Evolutionary conservation across 1,140 invertebrate species (phyloP).

Genomic region (Aphidius gifuensis): DNA sequence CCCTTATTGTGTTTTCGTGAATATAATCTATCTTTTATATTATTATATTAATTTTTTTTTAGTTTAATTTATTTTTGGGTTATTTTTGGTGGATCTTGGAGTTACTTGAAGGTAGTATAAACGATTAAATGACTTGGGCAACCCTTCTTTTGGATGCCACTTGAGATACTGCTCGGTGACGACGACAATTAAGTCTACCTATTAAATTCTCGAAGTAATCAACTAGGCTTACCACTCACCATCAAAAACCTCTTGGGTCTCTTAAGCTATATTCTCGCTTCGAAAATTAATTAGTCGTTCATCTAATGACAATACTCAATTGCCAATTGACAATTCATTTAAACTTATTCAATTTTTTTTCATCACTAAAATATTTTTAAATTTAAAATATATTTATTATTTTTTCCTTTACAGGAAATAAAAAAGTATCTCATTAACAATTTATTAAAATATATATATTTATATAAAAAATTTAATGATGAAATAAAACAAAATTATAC

Average conservation of each 20-base stretch:
- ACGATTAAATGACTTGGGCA: slow-evolving; percentile 26
- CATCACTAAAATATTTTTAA: not conserved
- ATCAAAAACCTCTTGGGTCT: slow-evolving; percentile 16
- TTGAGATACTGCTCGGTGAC: slow-evolving; percentile 1
- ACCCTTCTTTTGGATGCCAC: not conserved
- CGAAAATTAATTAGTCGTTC: slow-evolving; percentile 10
- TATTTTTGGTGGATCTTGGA: not conserved
- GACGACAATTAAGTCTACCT: slow-evolving; percentile 20
- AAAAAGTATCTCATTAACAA: too few relatives aligned
- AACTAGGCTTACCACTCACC: slow-evolving; percentile 14
- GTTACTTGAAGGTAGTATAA: not conserved
- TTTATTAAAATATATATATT: too few relatives aligned
- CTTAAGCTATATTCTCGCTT: slow-evolving; percentile 4
- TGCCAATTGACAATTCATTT: slow-evolving; percentile 15
- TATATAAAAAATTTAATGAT: too few relatives aligned
- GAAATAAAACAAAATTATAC: too few relatives aligned
- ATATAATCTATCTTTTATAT: too few relatives aligned
- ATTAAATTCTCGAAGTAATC: slow-evolving; percentile 30
- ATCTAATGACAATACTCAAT: slow-evolving; percentile 5
- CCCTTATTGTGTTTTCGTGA: not conserved
- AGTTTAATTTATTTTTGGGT: too few relatives aligned
- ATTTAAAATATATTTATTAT: too few relatives aligned
- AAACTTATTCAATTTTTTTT: not conserved
- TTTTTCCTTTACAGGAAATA: too few relatives aligned
- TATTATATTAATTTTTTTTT: too few relatives aligned